Conservation (phyloP, 2,797 vertebrate genomes). For the Parotocinclus haroldoi region DNA sequence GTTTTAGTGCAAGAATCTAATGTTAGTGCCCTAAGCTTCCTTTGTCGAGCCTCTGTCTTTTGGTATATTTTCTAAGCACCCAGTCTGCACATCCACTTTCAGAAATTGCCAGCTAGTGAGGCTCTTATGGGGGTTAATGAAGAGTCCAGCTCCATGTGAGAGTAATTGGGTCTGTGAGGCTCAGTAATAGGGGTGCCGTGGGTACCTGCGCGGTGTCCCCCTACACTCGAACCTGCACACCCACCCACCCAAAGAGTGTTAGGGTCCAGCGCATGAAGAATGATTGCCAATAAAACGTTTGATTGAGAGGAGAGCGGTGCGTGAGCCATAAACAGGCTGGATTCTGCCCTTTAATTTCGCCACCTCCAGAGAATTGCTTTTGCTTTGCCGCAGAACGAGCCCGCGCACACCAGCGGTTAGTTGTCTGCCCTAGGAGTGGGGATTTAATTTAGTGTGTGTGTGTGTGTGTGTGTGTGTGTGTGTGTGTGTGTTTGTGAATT, state of each 20-base stretch:
- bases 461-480: conserved; percentile 27
- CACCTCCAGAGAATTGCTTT: conserved; percentile 75
- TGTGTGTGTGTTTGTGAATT: conserved; percentile 13
- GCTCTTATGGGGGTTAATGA: conserved; percentile 46
- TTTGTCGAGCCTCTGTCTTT: background rate
- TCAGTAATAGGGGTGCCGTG: conserved; percentile 32
- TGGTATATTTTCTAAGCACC: background rate
- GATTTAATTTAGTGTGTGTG: conserved; percentile 70
- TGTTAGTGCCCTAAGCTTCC: background rate
- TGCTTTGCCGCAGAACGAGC: conserved; percentile 68
- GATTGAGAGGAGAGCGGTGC: conserved; percentile 74
- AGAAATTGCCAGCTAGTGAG: conserved; percentile 26
- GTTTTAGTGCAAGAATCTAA: too few relatives aligned
- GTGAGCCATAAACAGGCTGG: conserved; percentile 72
- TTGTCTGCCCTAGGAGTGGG: conserved; percentile 71
- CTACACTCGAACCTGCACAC: conserved; percentile 42
- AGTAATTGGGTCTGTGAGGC: conserved; percentile 59
- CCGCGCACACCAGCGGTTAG: conserved; percentile 69
- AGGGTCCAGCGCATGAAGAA: conserved; percentile 61
- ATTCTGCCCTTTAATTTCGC: conserved; percentile 78
- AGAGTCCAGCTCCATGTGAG: conserved; percentile 57
- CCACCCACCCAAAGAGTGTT: conserved; percentile 63
- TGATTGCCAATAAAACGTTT: conserved; percentile 81
- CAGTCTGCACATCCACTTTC: conserved; percentile 13
- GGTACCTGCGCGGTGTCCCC: conserved; percentile 32